phyloP scores from a whole-genome alignment of 2,888 invertebrate genomes.

The Psylliodes chrysocephalus region DNA sequence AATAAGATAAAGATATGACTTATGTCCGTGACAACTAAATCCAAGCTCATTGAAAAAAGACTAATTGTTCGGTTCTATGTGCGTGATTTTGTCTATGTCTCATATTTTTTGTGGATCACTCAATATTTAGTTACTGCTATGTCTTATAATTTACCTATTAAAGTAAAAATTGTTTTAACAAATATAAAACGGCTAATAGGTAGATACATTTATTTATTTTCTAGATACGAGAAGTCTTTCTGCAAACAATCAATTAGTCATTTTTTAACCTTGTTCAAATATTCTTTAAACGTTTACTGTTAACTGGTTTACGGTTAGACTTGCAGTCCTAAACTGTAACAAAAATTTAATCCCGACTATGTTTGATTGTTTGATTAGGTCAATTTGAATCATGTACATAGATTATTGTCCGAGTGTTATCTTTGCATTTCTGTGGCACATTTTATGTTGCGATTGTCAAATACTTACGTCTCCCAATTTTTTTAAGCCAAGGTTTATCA shows the following conservation, averaged over 20 bases:
- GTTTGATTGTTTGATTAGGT: neutral
- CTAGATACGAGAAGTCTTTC: neutral
- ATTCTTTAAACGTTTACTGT: neutral
- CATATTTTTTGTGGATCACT: too few relatives aligned
- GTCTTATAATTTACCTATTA: too few relatives aligned
- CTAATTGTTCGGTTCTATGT: too few relatives aligned
- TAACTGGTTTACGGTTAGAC: neutral
- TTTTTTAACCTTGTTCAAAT: neutral
- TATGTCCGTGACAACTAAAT: too few relatives aligned
- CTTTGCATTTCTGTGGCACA: neutral
- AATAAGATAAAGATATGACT: too few relatives aligned
- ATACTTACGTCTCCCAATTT: constrained; percentile 19
- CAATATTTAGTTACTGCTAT: too few relatives aligned
- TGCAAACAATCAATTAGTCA: neutral
- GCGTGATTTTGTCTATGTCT: too few relatives aligned
- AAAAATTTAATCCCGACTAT: neutral
- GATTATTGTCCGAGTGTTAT: neutral
- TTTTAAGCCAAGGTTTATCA: constrained; percentile 25
- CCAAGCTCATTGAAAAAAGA: too few relatives aligned
- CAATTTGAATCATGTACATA: neutral
- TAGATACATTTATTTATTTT: neutral
- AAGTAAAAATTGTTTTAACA: too few relatives aligned
- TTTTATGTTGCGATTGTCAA: neutral
- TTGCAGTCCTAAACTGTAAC: neutral
- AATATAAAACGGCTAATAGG: too few relatives aligned